Evolutionary conservation across 1,140 invertebrate genomes (phyloP).

Genomic region (Nymphalis io): DNA sequence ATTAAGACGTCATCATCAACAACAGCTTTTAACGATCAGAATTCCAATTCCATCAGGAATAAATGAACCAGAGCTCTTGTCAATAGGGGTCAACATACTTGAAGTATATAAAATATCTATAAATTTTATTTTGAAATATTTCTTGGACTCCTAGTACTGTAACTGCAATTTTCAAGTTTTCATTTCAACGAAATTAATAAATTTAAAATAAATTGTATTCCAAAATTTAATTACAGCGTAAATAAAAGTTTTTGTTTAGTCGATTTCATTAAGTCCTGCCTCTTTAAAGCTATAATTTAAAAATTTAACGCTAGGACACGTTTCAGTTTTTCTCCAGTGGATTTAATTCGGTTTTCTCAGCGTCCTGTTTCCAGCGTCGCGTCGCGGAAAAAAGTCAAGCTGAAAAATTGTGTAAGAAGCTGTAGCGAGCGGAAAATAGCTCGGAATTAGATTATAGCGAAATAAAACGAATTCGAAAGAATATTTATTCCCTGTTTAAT

Average conservation of each 20-base stretch:
- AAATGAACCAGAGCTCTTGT: too few species aligned
- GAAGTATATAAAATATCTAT: too few species aligned
- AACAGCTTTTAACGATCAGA: too few species aligned
- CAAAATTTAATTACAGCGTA: neutral
- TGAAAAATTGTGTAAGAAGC: constrained; percentile 34
- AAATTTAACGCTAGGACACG: constrained; percentile 32
- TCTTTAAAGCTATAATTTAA: constrained; percentile 23
- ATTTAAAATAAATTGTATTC: neutral
- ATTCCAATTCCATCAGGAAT: too few species aligned
- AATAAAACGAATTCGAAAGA: constrained; percentile 35
- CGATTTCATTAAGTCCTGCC: constrained; percentile 14
- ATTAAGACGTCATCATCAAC: too few species aligned
- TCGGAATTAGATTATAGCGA: constrained; percentile 34
- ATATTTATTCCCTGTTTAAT: constrained; percentile 18
- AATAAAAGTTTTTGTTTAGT: neutral
- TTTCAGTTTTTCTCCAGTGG: constrained; percentile 32
- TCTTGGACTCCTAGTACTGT: too few species aligned
- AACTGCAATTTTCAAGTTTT: too few species aligned
- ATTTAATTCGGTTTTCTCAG: constrained; percentile 35
- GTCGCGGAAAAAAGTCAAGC: constrained; percentile 32
- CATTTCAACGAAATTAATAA: too few species aligned
- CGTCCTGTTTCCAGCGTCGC: constrained; percentile 28
- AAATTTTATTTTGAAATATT: too few species aligned
- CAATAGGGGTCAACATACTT: too few species aligned
- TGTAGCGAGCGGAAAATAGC: constrained; percentile 34